A percentile compares a stretch with the other conserved stretches of the same genome.
phyloP scores from a whole-genome alignment of 2,888 invertebrate species.

The Xylota sylvarum region DNA sequence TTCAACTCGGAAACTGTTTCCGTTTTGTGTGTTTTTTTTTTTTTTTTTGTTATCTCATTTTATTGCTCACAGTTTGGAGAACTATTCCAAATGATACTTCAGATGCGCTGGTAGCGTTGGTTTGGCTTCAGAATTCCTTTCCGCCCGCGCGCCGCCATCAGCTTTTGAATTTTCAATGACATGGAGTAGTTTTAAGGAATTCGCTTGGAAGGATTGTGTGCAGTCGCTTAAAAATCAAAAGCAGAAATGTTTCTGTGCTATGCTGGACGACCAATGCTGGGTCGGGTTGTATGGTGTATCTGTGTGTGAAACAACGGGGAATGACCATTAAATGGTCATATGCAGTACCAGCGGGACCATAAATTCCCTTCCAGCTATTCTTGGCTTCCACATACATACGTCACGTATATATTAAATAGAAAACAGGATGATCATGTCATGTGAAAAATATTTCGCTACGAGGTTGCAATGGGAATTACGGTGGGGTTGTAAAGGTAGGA shows the following conservation, averaged over 20 bases:
- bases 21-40: not conserved
- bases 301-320: constrained; percentile 26
- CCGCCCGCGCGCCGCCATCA: not conserved
- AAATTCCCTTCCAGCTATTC: constrained; percentile 34
- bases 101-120: constrained; percentile 39
- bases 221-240: constrained; percentile 45
- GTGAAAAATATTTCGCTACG: not conserved
- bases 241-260: constrained; percentile 14
- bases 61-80: constrained; percentile 68
- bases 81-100: constrained; percentile 68
- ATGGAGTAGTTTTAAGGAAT: constrained; percentile 50
- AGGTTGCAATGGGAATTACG: not conserved
- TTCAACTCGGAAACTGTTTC: constrained; percentile 63
- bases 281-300: not conserved
- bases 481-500: not conserved
- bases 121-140: not conserved
- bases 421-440: constrained; percentile 35
- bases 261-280: constrained; percentile 20
- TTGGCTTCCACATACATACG: constrained; percentile 10
- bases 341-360: constrained; percentile 32
- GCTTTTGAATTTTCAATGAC: constrained; percentile 70
- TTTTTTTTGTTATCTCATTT: constrained; percentile 58
- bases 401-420: constrained; percentile 17
- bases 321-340: constrained; percentile 60
- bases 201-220: constrained; percentile 35